A percentile compares a stretch with the other conserved stretches of the same genome.
Conservation (phyloP, 2,888 invertebrate genomes). For the Caenorhabditis sulstoni region DNA sequence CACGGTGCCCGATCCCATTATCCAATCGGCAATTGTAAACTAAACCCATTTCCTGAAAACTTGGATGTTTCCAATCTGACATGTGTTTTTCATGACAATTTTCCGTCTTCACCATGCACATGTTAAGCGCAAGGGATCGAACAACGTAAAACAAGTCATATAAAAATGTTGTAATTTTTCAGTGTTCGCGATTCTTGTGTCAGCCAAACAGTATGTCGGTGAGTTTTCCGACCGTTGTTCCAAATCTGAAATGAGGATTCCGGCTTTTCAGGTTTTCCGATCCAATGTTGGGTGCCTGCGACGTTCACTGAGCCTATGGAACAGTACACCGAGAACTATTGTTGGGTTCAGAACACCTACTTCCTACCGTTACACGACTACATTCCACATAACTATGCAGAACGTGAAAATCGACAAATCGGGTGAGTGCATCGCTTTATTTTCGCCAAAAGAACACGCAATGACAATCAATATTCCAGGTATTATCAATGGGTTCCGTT, state of each 20-base stretch:
- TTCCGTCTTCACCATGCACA: background rate
- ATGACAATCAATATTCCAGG: constrained; percentile 51
- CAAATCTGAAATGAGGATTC: background rate
- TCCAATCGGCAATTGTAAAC: constrained; percentile 17
- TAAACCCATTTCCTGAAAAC: constrained; percentile 5
- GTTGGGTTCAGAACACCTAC: constrained; percentile 81
- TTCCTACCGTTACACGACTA: constrained; percentile 80
- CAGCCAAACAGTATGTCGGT: constrained; percentile 80
- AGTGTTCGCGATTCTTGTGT: constrained; percentile 80
- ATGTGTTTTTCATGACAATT: constrained; percentile 29
- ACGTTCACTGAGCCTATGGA: constrained; percentile 81
- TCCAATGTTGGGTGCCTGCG: constrained; percentile 81
- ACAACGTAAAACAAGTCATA: background rate
- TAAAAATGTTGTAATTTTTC: constrained; percentile 64
- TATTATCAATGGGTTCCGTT: constrained; percentile 80
- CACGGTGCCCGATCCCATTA: constrained; percentile 13
- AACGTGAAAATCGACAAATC: constrained; percentile 80
- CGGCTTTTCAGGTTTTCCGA: constrained; percentile 71
- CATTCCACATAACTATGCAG: constrained; percentile 79
- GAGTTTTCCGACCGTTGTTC: constrained; percentile 47
- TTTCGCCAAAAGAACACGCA: background rate
- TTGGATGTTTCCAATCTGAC: constrained; percentile 47
- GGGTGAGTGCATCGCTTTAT: constrained; percentile 62
- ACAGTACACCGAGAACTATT: constrained; percentile 81
- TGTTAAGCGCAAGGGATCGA: constrained; percentile 1